Evolutionary conservation across 2,113 vertebrate species (phyloP).

Genomic region (Dasyurus viverrinus): DNA sequence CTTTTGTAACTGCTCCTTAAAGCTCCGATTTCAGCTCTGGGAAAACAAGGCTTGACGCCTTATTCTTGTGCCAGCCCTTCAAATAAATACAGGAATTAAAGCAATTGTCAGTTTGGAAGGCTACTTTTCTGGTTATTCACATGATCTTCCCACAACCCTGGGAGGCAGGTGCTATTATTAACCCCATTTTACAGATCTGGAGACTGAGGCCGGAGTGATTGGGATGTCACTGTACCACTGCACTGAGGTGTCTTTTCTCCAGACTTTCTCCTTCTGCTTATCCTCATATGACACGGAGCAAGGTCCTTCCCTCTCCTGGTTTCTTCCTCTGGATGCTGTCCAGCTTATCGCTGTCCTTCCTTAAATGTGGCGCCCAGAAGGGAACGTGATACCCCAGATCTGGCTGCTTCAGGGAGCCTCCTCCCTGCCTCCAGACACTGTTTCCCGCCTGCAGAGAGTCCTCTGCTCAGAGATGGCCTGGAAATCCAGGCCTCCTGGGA

Average conservation of each 20-base stretch:
- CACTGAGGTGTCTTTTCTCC: background rate
- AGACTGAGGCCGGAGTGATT: background rate
- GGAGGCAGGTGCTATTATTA: background rate
- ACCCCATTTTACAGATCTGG: background rate
- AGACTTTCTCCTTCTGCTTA: background rate
- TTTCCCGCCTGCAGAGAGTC: constrained; percentile 12
- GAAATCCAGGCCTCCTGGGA: background rate
- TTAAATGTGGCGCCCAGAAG: background rate
- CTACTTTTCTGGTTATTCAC: background rate
- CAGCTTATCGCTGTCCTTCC: background rate
- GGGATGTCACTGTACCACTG: too few relatives aligned
- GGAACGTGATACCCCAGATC: background rate
- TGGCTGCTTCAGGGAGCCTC: background rate
- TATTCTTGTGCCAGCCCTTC: background rate
- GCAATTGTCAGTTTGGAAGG: background rate
- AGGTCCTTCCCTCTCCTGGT: background rate
- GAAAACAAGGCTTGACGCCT: background rate
- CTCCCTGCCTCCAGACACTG: background rate
- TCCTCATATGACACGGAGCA: background rate
- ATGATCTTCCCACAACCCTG: background rate
- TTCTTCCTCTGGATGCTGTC: background rate
- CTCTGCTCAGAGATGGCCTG: constrained; percentile 8
- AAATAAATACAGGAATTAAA: background rate
- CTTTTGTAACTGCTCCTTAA: background rate
- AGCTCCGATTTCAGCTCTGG: background rate